Base-by-base conservation (phyloP, 2,797 vertebrate genomes). In the Rousettus madagascariensis region DNA sequence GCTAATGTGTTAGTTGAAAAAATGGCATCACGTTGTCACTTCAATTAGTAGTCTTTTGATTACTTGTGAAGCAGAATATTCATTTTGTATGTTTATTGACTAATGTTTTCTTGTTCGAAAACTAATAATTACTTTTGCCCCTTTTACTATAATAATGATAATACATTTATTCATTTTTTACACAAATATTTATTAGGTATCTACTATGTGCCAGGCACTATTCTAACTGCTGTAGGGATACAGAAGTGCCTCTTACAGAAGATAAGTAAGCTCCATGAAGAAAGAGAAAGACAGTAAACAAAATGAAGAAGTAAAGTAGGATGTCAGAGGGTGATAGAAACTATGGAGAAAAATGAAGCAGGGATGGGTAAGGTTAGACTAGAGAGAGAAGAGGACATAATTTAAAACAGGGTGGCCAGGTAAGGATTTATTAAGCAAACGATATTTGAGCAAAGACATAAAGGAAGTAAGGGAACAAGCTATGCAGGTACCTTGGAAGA, bases 71-170 rank as follows among this genome's bases (percentile, higher is more conserved):
- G 43, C 22, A 77, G 59, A 86, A 51, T 2, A 36, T 10, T 33
- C 28, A 16, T 72, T 55, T 69, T n/a, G 22, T 8, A 28, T 66
- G 36, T 53, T 66, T 80, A 91, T 74, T 78, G 55, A 38, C 49
- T n/a, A 79, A 41, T 38, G 8, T 90, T 84, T 95, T 51, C 63
- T 86, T 41, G 41, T 83, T 96, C 49, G 41, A 74, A 91, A 83
- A 79, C 28, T 83, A 86, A 11, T 65, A 36, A 91, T 86, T 85
- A 49, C 20, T 61, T 86, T 92, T 88, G 17, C 13, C 4, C 22
- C 41, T 89, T 75, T 72, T 94, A 77, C 59, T 57, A 49, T 53
- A 78, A 66, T 85, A 71, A 69, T 26, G 63, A 71, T 79, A 26
- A 87, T 43, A 46, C 15, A 65, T 33, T 65, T 19, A 55, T n/a